Evolutionary conservation across 2,888 invertebrate species (phyloP).

Genomic region (Meghimatium bilineatum): DNA sequence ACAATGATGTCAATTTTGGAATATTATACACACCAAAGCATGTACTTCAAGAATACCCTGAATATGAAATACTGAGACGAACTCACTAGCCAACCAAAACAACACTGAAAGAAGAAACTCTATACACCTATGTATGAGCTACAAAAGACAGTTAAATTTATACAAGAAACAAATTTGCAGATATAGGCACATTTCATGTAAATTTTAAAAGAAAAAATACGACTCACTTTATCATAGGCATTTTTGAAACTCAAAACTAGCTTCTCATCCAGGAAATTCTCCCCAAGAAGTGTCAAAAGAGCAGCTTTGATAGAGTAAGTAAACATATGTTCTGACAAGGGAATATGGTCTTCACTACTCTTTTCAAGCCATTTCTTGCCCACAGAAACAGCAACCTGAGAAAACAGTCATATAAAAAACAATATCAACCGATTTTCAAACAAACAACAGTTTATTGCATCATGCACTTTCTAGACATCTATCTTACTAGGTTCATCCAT

Average conservation of each 20-base stretch:
- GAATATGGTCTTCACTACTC: slow-evolving; percentile 73
- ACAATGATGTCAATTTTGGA: too few species aligned
- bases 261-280: slow-evolving; percentile 67
- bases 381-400: slow-evolving; percentile 68
- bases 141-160: too few species aligned
- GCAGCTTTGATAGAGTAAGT: slow-evolving; percentile 69
- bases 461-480: neutral
- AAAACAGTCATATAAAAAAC: neutral
- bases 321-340: slow-evolving; percentile 70
- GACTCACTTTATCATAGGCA: slow-evolving; percentile 70
- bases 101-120: too few species aligned
- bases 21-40: too few species aligned
- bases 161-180: too few species aligned
- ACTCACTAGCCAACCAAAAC: too few species aligned
- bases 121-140: too few species aligned
- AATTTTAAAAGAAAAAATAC: neutral
- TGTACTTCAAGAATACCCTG: too few species aligned
- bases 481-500: too few species aligned
- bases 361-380: slow-evolving; percentile 67
- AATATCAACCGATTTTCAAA: neutral
- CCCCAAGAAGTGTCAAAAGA: slow-evolving; percentile 66
- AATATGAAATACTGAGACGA: too few species aligned
- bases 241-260: slow-evolving; percentile 65
- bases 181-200: too few species aligned
- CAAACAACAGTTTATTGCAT: neutral